Evolutionary conservation across 1,140 invertebrate species (phyloP).

Genomic region (Orius insidiosus): DNA sequence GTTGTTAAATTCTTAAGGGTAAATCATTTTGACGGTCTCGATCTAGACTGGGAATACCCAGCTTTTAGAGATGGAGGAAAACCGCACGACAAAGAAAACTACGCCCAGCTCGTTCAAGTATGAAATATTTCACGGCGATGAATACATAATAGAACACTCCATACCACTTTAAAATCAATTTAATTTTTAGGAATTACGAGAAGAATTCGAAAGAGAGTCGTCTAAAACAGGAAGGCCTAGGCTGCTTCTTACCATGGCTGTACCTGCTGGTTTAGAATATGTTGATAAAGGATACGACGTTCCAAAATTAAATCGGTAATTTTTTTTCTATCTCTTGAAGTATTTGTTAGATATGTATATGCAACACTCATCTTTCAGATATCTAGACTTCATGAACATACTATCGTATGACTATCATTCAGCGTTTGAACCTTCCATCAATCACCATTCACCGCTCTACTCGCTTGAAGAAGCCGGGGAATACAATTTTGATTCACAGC

Average conservation of each 20-base stretch:
- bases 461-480: slow-evolving; percentile 65
- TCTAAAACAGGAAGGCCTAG: slow-evolving; percentile 58
- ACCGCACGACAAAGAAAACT: slow-evolving; percentile 72
- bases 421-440: slow-evolving; percentile 70
- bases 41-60: slow-evolving; percentile 53
- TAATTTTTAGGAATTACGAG: slow-evolving; percentile 53
- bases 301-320: slow-evolving; percentile 60
- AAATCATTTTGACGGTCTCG: slow-evolving; percentile 40
- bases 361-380: slow-evolving; percentile 30
- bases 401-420: slow-evolving; percentile 89
- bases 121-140: slow-evolving; percentile 40
- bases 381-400: slow-evolving; percentile 90
- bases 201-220: slow-evolving; percentile 77
- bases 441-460: slow-evolving; percentile 77
- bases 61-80: slow-evolving; percentile 56
- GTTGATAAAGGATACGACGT: slow-evolving; percentile 89
- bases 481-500: slow-evolving; percentile 69
- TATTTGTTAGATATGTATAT: no score
- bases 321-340: slow-evolving; percentile 15
- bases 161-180: neutral
- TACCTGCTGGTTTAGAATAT: slow-evolving; percentile 83
- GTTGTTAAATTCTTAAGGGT: slow-evolving; percentile 35
- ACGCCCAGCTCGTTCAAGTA: slow-evolving; percentile 60
- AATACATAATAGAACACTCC: slow-evolving; percentile 37
- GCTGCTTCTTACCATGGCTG: slow-evolving; percentile 81